Percentiles rank a stretch among this genome's conserved stretches.
phyloP scores from a whole-genome alignment of 2,797 vertebrate species.

The Eulemur mongoz region DNA sequence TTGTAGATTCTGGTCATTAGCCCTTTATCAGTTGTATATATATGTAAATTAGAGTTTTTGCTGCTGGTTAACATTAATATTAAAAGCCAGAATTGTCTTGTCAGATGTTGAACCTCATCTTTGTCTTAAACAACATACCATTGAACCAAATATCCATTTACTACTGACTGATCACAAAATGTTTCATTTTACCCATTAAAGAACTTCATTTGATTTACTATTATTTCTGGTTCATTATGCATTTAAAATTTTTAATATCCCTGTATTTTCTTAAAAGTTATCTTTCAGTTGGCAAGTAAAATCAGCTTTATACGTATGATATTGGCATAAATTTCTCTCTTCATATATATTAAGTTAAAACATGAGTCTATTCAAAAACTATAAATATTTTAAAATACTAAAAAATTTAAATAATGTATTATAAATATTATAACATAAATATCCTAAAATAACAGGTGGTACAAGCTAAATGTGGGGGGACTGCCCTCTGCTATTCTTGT shows the following conservation, averaged over 20 bases:
- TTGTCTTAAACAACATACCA: background rate
- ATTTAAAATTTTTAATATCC: background rate
- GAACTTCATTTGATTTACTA: background rate
- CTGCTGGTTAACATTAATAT: background rate
- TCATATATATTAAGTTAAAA: background rate
- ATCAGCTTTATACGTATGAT: background rate
- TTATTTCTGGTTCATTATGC: background rate
- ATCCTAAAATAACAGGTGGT: background rate
- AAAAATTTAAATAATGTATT: background rate
- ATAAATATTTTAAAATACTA: too few species aligned
- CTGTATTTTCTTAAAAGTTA: constrained; percentile 33
- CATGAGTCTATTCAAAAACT: background rate
- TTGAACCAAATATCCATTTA: background rate
- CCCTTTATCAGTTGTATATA: background rate
- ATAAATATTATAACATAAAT: background rate
- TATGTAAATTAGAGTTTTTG: background rate
- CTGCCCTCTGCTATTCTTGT: background rate
- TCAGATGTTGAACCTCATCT: background rate
- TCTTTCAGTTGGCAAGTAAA: background rate
- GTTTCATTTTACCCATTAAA: background rate
- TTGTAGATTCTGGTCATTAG: background rate
- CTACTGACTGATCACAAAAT: background rate
- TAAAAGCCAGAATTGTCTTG: background rate
- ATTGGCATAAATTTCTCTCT: background rate
- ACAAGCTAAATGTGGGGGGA: background rate